These are phyloP conservation scores for Petrocephalus microphthalmus DNA, from an alignment of 2,113 vertebrate genomes.

Conservation along the genomic window DNA sequence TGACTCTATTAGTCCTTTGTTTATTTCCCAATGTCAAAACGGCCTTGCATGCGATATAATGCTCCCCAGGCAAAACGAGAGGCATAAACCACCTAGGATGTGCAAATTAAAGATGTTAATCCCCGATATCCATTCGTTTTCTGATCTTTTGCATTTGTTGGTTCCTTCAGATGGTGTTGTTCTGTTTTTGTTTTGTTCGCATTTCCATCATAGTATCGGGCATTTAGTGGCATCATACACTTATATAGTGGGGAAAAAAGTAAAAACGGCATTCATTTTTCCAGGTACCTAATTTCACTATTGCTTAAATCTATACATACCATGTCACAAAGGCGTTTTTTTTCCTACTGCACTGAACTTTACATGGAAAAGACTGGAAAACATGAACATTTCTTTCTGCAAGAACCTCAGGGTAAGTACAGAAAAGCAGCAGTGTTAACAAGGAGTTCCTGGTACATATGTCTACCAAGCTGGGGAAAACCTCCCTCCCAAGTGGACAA, in stretches of 20 bases:
- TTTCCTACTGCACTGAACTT: slow-evolving; percentile 48
- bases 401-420: slow-evolving; percentile 31
- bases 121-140: slow-evolving; percentile 30
- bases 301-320: slow-evolving; percentile 49
- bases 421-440: slow-evolving; percentile 34
- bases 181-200: background rate
- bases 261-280: slow-evolving; percentile 36
- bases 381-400: slow-evolving; percentile 15
- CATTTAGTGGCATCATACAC: slow-evolving; percentile 59
- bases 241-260: slow-evolving; percentile 37
- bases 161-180: background rate
- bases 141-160: slow-evolving; percentile 35
- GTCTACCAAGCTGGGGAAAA: background rate
- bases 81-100: slow-evolving; percentile 35
- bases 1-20: slow-evolving; percentile 1
- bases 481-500: background rate
- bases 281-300: slow-evolving; percentile 57
- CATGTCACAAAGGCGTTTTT: slow-evolving; percentile 39
- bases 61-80: slow-evolving; percentile 25
- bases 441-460: slow-evolving; percentile 28
- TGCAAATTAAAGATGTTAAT: slow-evolving; percentile 46
- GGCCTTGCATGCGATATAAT: background rate
- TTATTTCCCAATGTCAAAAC: slow-evolving; percentile 27
- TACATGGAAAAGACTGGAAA: slow-evolving; percentile 41
- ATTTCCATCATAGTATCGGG: slow-evolving; percentile 46